Percentiles rank a stretch among this genome's conserved stretches.
These are phyloP conservation scores for Philhelius pedissequus DNA, from an alignment of 2,888 invertebrate species.

Conservation along the genomic window DNA sequence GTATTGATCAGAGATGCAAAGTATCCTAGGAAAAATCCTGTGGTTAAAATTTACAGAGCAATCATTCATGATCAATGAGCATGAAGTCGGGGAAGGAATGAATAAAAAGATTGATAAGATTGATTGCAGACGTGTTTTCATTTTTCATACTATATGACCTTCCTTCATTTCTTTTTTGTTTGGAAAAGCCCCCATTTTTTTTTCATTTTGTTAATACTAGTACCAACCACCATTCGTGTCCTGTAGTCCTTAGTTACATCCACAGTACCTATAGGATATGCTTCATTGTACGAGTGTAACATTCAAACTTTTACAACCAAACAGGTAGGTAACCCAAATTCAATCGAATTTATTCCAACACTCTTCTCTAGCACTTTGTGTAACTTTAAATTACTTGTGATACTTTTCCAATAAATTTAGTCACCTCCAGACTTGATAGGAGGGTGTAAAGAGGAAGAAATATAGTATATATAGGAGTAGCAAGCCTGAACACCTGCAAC, in stretches of 20 bases:
- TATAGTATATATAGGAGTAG: background rate
- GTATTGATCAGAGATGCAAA: background rate
- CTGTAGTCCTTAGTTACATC: background rate
- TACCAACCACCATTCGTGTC: background rate
- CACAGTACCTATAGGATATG: conserved; percentile 1
- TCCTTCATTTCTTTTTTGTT: background rate
- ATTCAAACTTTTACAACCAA: conserved; percentile 34
- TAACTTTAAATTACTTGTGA: conserved; percentile 68
- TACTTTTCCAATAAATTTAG: conserved; percentile 69
- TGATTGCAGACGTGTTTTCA: conserved; percentile 20
- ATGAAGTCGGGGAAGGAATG: background rate
- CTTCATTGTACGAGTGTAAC: conserved; percentile 25
- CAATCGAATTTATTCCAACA: conserved; percentile 63
- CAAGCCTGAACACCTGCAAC: conserved; percentile 55
- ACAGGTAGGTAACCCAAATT: conserved; percentile 49
- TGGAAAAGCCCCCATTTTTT: background rate
- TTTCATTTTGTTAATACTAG: background rate
- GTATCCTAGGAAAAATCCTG: background rate
- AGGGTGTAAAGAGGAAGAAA: background rate
- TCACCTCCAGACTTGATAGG: background rate
- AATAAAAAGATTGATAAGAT: too few relatives aligned
- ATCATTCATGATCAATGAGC: conserved; percentile 26
- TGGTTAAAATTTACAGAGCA: conserved; percentile 19
- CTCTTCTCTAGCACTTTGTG: conserved; percentile 51
- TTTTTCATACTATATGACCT: conserved; percentile 3